Evolutionary conservation across 2,797 vertebrate species (phyloP), one percentile per base, ranked within the genome.

Genomic region (Botia kubotai): DNA sequence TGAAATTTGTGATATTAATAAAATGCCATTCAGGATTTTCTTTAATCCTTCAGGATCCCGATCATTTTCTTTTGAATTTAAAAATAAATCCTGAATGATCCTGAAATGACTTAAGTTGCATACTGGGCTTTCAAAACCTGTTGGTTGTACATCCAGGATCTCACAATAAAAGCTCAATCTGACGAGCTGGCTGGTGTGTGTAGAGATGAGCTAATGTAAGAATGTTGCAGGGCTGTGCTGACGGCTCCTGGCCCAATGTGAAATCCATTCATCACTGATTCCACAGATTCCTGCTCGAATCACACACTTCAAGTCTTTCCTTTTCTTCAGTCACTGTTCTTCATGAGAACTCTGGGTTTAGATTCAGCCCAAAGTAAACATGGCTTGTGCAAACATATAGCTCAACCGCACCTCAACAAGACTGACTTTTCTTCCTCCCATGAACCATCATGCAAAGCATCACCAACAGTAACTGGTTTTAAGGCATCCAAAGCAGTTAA

Each of bases 191-290:
- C 79, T 72, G 62, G 75, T 71, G 43, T 73, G 70, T 52, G 62
- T 78, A 78, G 72, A n/a, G 72, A 63, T 68, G 67, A 77, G 58
- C 82, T 74, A 17, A 52, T 75, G 21, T 71, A 88, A 85, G 89
- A 93, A 94, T 93, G 89, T 93, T 84, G 74, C 92, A 65, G 75
- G 82, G 80, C 87, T 75, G 88, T 87, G 91, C 79, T 58, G 86
- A 87, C 87, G 85, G 87, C 88, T 88, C 88, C 81, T 88, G 91
- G 50, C 87, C 81, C 72, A 0, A 23, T 91, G 92, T 89, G 88
- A 94, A 93, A 90, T 67, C 82, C 89, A 90, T 93, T 90, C 83
- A 92, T 93, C 91, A 91, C 83, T 86, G 60, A 21, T 23, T 62
- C 52, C 58, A 72, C 78, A 79, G 72, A 67, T 29, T 84, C 77